phyloP scores from a whole-genome alignment of 2,888 invertebrate genomes.

The Andrena flavipes region DNA sequence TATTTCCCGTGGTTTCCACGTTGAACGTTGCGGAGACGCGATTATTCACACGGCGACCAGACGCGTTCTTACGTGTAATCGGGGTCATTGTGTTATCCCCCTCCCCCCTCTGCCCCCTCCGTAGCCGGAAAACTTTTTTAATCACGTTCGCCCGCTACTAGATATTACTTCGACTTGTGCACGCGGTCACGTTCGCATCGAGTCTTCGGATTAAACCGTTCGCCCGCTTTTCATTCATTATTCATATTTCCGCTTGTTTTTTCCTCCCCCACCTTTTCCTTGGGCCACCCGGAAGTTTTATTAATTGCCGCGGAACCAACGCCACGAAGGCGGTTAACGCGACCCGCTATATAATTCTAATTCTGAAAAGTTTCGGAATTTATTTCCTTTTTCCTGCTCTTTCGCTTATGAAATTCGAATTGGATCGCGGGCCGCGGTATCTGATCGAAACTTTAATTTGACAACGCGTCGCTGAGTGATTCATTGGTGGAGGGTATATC shows the following conservation, averaged over 20 bases:
- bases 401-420: background rate
- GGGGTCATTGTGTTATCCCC: conserved; percentile 44
- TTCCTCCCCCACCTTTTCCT: background rate
- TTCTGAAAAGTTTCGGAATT: background rate
- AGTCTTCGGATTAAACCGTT: conserved; percentile 39
- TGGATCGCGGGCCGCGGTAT: background rate
- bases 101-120: too few species aligned
- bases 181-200: conserved; percentile 13
- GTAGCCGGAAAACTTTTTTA: conserved; percentile 62
- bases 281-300: conserved; percentile 43
- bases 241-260: conserved; percentile 48
- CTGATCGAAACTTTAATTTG: background rate
- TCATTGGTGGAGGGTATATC: too few species aligned
- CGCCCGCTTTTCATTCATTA: conserved; percentile 58
- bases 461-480: background rate
- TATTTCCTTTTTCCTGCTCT: conserved; percentile 7
- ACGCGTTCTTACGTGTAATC: conserved; percentile 62
- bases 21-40: conserved; percentile 9
- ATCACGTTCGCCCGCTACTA: conserved; percentile 54
- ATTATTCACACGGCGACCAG: conserved; percentile 43
- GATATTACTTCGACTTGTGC: conserved; percentile 51
- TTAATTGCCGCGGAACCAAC: conserved; percentile 45
- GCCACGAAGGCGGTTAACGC: conserved; percentile 1
- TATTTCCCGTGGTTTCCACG: conserved; percentile 19
- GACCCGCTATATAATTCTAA: conserved; percentile 5